phyloP scores from a whole-genome alignment of 2,888 invertebrate genomes.

The Dichetophora obliterata region DNA sequence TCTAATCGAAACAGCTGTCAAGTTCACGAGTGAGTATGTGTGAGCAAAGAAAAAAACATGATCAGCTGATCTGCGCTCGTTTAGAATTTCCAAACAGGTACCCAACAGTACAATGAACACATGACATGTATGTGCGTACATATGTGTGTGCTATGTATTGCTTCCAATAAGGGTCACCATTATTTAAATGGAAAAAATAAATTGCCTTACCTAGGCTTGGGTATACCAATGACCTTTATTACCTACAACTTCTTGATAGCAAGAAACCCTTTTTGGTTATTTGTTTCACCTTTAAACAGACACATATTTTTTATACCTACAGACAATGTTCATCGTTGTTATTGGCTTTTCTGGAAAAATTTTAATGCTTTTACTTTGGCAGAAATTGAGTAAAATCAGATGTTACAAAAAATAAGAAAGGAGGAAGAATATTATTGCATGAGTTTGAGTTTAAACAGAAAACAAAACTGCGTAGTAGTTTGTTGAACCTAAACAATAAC shows the following conservation, averaged over 20 bases:
- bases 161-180: slow-evolving; percentile 6
- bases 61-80: slow-evolving; percentile 24
- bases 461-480: slow-evolving; percentile 30
- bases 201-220: not conserved
- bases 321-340: not conserved
- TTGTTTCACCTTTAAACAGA: not conserved
- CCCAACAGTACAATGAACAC: not conserved
- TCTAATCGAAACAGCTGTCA: slow-evolving; percentile 18
- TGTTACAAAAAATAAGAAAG: slow-evolving; percentile 52
- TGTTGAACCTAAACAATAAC: slow-evolving; percentile 12
- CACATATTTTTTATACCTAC: not conserved
- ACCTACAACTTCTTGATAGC: not conserved
- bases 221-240: slow-evolving; percentile 5
- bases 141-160: not conserved
- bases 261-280: not conserved
- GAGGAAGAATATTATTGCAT: not conserved
- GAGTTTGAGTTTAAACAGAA: slow-evolving; percentile 15
- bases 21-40: not conserved
- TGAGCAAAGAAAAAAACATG: not conserved
- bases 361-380: not conserved
- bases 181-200: not conserved
- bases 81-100: slow-evolving; percentile 17
- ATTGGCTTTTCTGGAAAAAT: slow-evolving; percentile 12
- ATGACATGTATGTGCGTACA: not conserved
- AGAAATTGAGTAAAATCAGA: not conserved